Evolutionary conservation across 2,888 invertebrate genomes (phyloP), one percentile per base, ranked within the genome.

Genomic region (Drosophila flavopinicola): DNA sequence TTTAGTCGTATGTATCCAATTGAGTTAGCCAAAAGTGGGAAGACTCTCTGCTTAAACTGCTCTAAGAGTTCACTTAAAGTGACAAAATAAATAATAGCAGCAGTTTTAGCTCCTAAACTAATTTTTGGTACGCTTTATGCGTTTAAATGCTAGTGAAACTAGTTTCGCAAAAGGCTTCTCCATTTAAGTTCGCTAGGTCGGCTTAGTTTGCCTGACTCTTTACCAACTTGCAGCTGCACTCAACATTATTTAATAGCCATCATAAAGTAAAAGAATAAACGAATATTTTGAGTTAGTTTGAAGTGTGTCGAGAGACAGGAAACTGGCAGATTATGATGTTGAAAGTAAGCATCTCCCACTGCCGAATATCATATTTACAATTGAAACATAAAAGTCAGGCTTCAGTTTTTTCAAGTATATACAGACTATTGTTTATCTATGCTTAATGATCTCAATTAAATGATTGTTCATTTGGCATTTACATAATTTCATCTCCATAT

Each of bases 151-250:
- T 58, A n/a, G 11, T 32, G 41, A 59, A 58, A 38, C 53, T 68
- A 56, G 29, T 32, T 25, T 29, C 20, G 15, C 25, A 10, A 9
- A 45, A 27, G n/a, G n/a, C n/a, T 23, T 39, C 13, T 42, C n/a
- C n/a, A 4, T 6, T 69, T 69, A 49, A 7, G 15, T 66, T 49
- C 32, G 11, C 47, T 65, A 80, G 80, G 80, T 84, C 77, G 73
- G 47, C 47, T 38, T 23, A 48, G 57, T 65, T 78, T 51, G 48
- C 25, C 30, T 54, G 30, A 45, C 42, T 17, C 37, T 27, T 56
- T 13, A 9, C 6, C 10, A 35, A 11, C 29, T 42, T 42, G 30
- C 41, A 53, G 41, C 29, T 38, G 38, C 39, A 57, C 15, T 33
- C 30, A 17, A 38, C 37, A 48, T 10, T 10, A 44, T 13, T 13